phyloP scores from a whole-genome alignment of 2,888 invertebrate species.

The Nebria salina region DNA sequence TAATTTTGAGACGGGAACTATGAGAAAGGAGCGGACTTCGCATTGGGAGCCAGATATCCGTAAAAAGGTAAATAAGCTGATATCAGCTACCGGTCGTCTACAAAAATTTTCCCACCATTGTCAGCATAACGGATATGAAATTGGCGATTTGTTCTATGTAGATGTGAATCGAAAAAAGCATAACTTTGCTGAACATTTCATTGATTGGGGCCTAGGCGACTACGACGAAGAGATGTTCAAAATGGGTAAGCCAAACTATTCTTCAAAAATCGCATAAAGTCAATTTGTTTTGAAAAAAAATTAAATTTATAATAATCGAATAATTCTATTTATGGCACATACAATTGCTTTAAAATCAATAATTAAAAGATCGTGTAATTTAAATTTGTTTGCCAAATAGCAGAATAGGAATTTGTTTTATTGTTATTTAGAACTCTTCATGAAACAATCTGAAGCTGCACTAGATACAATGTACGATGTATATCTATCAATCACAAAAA shows the following conservation, averaged over 20 bases:
- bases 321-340: too few relatives aligned
- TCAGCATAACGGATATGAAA: background rate
- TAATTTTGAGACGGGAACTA: background rate
- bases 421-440: too few relatives aligned
- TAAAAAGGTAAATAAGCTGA: background rate
- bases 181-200: background rate
- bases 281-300: too few relatives aligned
- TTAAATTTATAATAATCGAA: too few relatives aligned
- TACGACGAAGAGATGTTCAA: background rate
- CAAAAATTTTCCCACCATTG: background rate
- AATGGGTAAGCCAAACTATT: background rate
- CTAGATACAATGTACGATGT: too few relatives aligned
- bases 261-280: too few relatives aligned
- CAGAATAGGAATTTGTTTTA: too few relatives aligned
- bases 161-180: background rate
- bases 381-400: too few relatives aligned
- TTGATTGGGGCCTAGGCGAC: background rate
- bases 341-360: too few relatives aligned
- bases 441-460: too few relatives aligned
- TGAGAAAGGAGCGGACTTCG: background rate
- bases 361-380: too few relatives aligned
- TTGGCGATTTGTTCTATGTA: background rate
- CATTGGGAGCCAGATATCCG: background rate
- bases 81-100: background rate
- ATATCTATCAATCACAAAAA: too few relatives aligned